Evolutionary conservation across 1,140 invertebrate genomes (phyloP), one percentile per base, ranked within the genome.

Genomic region (Drosophila chauvacae): DNA sequence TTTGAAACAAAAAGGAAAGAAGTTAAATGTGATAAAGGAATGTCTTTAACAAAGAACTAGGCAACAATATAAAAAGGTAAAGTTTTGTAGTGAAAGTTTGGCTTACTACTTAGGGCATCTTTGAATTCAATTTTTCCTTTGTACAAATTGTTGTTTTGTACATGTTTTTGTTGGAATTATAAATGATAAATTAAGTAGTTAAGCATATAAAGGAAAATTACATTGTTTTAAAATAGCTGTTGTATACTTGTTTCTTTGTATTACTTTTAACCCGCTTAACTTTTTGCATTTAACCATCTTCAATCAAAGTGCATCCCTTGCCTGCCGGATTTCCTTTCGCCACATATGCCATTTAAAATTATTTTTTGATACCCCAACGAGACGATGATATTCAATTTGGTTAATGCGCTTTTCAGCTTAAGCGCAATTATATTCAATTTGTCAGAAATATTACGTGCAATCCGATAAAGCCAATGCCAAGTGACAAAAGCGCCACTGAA

Each of bases 401-500:
- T 85, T 90, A 90, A 90, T 90, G 81, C 88, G 81, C 78, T 90
- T 90, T 90, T 90, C 85, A 70, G 85, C 85, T 88, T 90, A 90
- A 81, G 71, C 72, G 75, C 85, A 88, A 85, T 88, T 88, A 87
- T 81, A 88, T 88, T 88, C 85, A 88, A 88, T 88, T 88, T 88
- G 85, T 76, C 85, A 75, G 77, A 71, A 69, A 88, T 88, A 88
- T 90, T 85, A 88, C 78, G 66, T 71, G 60, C 66, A 90, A 90
- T 88, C 85, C 66, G 81, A 90, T 90, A 90, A 90, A 84, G 77
- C 77, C 85, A 90, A 81, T 69, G 60, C 65, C 57, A 78, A 88
- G 80, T 83, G 83, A 80, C 79, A 86, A 75, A 60, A 75, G 81
- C 41, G 50, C 72, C 37, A 28, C 56, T 30, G 74, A 39, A 37